Base-by-base conservation (phyloP, 2,113 vertebrate genomes). In the Prunella fulvescens region DNA sequence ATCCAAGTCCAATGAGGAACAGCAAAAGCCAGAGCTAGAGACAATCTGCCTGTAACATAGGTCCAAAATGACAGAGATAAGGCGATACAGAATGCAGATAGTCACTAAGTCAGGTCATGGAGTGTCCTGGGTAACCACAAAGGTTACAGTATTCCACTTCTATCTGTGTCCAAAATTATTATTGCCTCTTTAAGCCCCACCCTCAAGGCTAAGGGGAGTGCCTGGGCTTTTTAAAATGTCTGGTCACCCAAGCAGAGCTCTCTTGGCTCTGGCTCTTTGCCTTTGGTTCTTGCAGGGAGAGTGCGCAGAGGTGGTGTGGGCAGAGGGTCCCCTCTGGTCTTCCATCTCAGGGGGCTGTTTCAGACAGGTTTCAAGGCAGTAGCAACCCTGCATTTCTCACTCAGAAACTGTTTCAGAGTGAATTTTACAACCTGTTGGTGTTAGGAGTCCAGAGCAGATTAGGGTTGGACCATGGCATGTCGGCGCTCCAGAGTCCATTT, bases 381-480 rank as follows among this genome's bases (percentile, higher is more conserved):
- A 31, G 14, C 44, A 50, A 11, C 9, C 11, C 53, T 42, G 17
- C 13, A 35, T 76, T 67, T 67, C 26, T 57, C 31, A 58, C 33
- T 37, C 82, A 67, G 35, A 50, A 58, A 33, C 17, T 26, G 11
- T 67, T 86, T 51, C 37, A 37, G 16, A 10, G 20, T 50, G 35
- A 58, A 44, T 51, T 58, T 58, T 51, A 8, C 31, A 67, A 10
- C 7, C 9, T 14, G 2, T 26, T 50, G 37, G 16, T 17, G 31
- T 13, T 16, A 35, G 0, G 0, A 42, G 50, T 31, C 44, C 60
- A 19, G 28, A 64, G 39, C 1, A 0, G 19, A 7, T 35, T 31
- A 29, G 35, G 10, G 25, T 25, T 2, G 1, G 29, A 56, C 29
- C 10, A 29, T 3, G 10, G 19, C 0, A 0, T 0, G 0, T 18